These are phyloP conservation scores for Asobara japonica DNA, from an alignment of 1,140 invertebrate genomes.

Conservation along the genomic window DNA sequence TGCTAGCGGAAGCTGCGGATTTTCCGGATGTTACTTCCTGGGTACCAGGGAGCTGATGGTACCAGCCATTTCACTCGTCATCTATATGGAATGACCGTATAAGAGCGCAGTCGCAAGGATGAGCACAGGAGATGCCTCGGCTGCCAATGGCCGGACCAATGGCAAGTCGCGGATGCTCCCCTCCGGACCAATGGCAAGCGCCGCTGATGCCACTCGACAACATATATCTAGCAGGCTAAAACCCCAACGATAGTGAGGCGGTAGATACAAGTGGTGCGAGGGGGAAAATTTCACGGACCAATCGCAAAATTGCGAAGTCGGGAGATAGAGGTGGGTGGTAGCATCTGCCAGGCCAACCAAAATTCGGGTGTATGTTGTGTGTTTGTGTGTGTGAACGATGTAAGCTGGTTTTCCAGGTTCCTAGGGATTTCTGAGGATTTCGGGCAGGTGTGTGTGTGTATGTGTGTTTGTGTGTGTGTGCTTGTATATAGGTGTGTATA, in stretches of 20 bases:
- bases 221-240: conserved; percentile 13
- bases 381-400: too few species aligned
- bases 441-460: too few species aligned
- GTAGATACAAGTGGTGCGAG: conserved; percentile 10
- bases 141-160: conserved; percentile 42
- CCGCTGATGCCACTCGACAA: conserved; percentile 41
- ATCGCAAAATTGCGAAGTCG: conserved; percentile 43
- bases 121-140: conserved; percentile 63
- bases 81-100: conserved; percentile 33
- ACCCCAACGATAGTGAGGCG: background rate
- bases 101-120: conserved; percentile 61
- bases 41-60: background rate
- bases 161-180: conserved; percentile 46
- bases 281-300: conserved; percentile 43
- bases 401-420: too few species aligned
- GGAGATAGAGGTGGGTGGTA: conserved; percentile 51
- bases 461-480: too few species aligned
- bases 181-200: conserved; percentile 46
- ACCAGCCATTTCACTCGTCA: conserved; percentile 59
- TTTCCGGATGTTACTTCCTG: too few species aligned
- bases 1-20: too few species aligned
- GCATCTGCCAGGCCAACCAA: background rate
- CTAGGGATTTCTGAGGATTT: too few species aligned
- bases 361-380: background rate
- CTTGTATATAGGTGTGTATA: too few species aligned